Evolutionary conservation across 1,140 invertebrate species (phyloP), one percentile per base, ranked within the genome.

Genomic region (Drosophila nasuta): DNA sequence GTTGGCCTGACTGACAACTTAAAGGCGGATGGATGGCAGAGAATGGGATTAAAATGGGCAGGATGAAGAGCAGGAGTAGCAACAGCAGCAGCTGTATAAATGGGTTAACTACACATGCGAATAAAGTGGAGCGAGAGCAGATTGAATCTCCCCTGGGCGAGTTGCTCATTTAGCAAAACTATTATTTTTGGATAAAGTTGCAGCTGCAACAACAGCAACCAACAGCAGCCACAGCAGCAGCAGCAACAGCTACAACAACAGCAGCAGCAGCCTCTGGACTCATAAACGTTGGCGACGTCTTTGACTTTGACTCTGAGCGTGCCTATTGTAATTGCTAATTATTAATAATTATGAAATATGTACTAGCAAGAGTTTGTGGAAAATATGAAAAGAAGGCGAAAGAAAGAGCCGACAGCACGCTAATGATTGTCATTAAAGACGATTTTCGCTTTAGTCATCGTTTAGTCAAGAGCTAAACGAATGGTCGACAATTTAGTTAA

Each of bases 351-450:
- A 83, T 25, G 20, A 25, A 82, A 86, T 81, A 65, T 66, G 20
- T 57, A 20, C 33, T 25, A 38, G 54, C n/a, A 41, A 41, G 33
- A 57, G 54, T 41, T 25, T 57, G 54, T 79, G 60, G 52, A 79
- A 81, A 86, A 79, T 81, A 77, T 71, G 78, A 81, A 35, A 65
- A 25, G 20, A 25, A 25, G 20, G 20, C 20, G 20, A 25, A 54
- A 71, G 46, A 30, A 54, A 38, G 59, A 38, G 52, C 41, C 59
- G 25, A 35, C 28, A 54, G 54, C 51, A 13, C 68, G 48, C 63
- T 83, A 88, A 88, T 88, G 85, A 88, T 88, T 72, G 71, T 83
- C 80, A 83, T 88, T 83, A 88, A 48, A 71, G 35, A 25, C n/a
- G 7, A 46, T 58, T 46, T 45, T 46, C 13, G 20, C n/a, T 41